Evolutionary conservation across 2,797 vertebrate genomes (phyloP).

Genomic region (Leucoraja ocellata): DNA sequence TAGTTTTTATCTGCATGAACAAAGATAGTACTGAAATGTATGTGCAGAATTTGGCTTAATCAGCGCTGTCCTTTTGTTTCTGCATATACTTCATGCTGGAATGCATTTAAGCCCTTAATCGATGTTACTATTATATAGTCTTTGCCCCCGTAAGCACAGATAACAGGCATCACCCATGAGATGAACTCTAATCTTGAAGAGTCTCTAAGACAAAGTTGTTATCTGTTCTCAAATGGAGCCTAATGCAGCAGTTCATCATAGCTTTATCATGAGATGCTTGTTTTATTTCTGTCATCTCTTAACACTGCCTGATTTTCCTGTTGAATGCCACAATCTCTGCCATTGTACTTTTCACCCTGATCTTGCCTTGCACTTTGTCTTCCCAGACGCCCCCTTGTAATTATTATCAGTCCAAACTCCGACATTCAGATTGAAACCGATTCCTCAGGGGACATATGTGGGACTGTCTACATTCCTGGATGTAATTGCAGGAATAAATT

Average conservation of each 20-base stretch:
- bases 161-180: conserved; percentile 7
- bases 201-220: not conserved
- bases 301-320: not conserved
- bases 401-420: not conserved
- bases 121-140: not conserved
- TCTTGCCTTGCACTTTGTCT: not conserved
- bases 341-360: not conserved
- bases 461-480: not conserved
- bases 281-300: conserved; percentile 5
- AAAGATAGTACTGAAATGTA: too few species aligned
- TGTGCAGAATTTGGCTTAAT: not conserved
- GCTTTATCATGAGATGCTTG: not conserved
- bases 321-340: conserved; percentile 9
- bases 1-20: too few species aligned
- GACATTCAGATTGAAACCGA: not conserved
- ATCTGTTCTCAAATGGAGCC: not conserved
- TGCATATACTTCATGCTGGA: not conserved
- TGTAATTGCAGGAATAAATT: not conserved
- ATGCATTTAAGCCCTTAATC: not conserved
- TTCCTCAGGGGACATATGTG: not conserved
- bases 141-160: conserved; percentile 14
- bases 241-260: conserved; percentile 8
- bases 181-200: not conserved
- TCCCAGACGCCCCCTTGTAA: not conserved
- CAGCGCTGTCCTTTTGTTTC: not conserved